Evolutionary conservation across 2,888 invertebrate genomes (phyloP).

Genomic region (Pantelozetes paolii): DNA sequence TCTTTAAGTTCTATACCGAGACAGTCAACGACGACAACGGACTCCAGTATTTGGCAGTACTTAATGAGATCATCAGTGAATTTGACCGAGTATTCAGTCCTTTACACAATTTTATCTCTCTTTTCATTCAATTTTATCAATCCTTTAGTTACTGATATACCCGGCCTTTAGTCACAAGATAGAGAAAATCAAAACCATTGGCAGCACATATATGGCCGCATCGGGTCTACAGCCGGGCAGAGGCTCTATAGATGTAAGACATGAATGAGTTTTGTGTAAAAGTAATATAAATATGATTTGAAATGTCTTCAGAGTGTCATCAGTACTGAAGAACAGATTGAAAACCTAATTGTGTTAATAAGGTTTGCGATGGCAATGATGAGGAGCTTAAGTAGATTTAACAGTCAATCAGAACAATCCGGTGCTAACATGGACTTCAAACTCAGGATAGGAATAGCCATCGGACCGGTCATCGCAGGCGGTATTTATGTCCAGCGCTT

Average conservation of each 20-base stretch:
- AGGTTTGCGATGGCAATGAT: conserved; percentile 59
- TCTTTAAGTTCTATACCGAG: conserved; percentile 53
- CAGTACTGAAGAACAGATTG: conserved; percentile 46
- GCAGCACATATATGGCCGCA: conserved; percentile 55
- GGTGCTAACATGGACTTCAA: conserved; percentile 58
- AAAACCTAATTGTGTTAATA: conserved; percentile 58
- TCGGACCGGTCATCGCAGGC: conserved; percentile 40
- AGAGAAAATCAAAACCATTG: conserved; percentile 55
- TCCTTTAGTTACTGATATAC: conserved; percentile 51
- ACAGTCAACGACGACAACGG: conserved; percentile 47
- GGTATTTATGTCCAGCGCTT: conserved; percentile 15
- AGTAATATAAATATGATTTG: not conserved
- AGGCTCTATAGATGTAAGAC: conserved; percentile 43
- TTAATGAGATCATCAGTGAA: conserved; percentile 49
- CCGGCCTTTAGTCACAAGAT: conserved; percentile 51
- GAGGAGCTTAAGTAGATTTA: conserved; percentile 53
- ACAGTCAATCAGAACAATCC: conserved; percentile 53
- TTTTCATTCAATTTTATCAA: conserved; percentile 2
- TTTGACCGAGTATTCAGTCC: conserved; percentile 47
- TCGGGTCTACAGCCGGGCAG: conserved; percentile 47
- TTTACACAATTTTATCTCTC: not conserved
- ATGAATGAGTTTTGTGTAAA: not conserved
- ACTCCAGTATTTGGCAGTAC: conserved; percentile 46
- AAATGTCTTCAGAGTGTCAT: conserved; percentile 41
- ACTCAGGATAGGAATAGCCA: conserved; percentile 62